Percentiles rank a stretch among this genome's conserved stretches.
Evolutionary conservation across 2,797 vertebrate species (phyloP).

Genomic region (Sebastes elongatus): DNA sequence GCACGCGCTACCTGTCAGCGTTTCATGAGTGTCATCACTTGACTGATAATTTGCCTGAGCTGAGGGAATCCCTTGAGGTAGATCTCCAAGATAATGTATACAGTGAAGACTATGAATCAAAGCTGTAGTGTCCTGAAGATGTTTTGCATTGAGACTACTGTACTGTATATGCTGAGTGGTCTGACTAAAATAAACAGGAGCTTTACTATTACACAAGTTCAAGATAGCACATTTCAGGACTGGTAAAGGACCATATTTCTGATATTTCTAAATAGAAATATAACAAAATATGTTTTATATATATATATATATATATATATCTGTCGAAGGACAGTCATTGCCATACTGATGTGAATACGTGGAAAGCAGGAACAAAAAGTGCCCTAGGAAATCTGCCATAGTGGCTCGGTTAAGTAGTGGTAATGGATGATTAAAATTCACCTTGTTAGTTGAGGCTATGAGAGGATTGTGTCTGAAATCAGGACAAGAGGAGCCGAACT

Average conservation of each 20-base stretch:
- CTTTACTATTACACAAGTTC: neutral
- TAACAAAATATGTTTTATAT: neutral
- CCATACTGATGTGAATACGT: neutral
- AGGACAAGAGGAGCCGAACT: conserved; percentile 51
- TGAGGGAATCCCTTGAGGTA: conserved; percentile 28
- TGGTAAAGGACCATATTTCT: neutral
- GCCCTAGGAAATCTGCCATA: conserved; percentile 31
- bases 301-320: neutral
- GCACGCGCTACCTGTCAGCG: conserved; percentile 28
- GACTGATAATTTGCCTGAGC: conserved; percentile 54
- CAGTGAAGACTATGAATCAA: neutral
- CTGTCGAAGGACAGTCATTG: neutral
- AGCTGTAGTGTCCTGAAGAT: neutral
- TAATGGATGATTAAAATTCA: conserved; percentile 71
- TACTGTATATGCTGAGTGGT: neutral
- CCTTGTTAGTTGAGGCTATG: conserved; percentile 27
- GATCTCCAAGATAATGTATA: neutral
- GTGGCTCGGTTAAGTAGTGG: conserved; percentile 35
- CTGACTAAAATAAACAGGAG: neutral
- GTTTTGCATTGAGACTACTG: neutral
- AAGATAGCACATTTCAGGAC: neutral
- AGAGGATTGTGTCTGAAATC: conserved; percentile 71
- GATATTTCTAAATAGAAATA: neutral
- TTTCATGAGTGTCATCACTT: conserved; percentile 61
- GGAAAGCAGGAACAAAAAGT: conserved; percentile 9